phyloP scores from a whole-genome alignment of 1,140 invertebrate genomes.

The Drosophila quadrilineata region DNA sequence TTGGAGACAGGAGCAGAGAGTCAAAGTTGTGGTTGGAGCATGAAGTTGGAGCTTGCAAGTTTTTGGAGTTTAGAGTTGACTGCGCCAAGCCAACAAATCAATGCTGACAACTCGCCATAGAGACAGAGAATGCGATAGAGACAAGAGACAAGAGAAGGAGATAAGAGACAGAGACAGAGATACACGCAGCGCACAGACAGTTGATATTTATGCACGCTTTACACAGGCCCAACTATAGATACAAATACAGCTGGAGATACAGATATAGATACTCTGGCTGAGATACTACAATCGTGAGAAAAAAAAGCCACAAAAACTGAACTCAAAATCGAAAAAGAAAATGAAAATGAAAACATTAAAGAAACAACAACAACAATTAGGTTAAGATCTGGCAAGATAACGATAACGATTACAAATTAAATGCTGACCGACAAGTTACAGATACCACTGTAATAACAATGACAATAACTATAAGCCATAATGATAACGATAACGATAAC shows the following conservation, averaged over 20 bases:
- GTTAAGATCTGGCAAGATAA: conserved; percentile 14
- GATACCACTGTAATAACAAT: conserved; percentile 22
- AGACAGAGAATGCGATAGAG: conserved; percentile 29
- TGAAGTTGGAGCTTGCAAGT: conserved; percentile 17
- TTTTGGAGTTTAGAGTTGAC: conserved; percentile 34
- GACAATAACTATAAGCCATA: conserved; percentile 14
- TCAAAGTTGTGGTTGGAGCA: conserved; percentile 13
- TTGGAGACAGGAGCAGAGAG: no score
- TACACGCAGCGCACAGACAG: conserved; percentile 36
- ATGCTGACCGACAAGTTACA: conserved; percentile 37
- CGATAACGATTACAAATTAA: conserved; percentile 38
- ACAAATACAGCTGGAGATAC: conserved; percentile 26
- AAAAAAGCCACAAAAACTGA: conserved; percentile 43
- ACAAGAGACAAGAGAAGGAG: no score
- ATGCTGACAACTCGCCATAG: conserved; percentile 60
- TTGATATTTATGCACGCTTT: conserved; percentile 74
- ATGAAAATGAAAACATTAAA: conserved; percentile 45
- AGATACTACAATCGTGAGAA: conserved; percentile 60
- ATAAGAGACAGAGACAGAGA: conserved; percentile 10
- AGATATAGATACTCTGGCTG: conserved; percentile 18
- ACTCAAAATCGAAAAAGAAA: conserved; percentile 20
- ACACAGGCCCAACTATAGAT: conserved; percentile 49
- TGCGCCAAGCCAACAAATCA: conserved; percentile 68
- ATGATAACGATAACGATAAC: conserved; percentile 5
- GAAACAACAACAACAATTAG: conserved; percentile 27